phyloP scores from a whole-genome alignment of 2,888 invertebrate species.

The Anorthoa munda region DNA sequence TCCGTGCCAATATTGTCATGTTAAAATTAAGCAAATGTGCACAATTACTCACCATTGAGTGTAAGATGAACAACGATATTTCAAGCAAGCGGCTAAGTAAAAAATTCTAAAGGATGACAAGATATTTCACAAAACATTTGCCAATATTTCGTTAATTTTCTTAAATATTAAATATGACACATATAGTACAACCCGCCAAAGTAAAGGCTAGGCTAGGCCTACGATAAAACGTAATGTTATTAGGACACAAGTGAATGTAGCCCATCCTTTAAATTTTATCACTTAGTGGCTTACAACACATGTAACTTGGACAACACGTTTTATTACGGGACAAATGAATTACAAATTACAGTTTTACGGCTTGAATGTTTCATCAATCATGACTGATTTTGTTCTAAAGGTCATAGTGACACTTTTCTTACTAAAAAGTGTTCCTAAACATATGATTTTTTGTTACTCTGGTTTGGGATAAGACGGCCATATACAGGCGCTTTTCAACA shows the following conservation, averaged over 20 bases:
- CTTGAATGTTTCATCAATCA: neutral
- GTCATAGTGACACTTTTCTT: neutral
- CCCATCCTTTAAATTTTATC: conserved; percentile 39
- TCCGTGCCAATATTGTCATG: neutral
- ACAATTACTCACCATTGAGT: neutral
- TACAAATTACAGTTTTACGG: conserved; percentile 3
- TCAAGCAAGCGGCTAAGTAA: neutral
- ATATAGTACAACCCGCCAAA: neutral
- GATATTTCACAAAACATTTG: too few relatives aligned
- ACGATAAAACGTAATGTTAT: conserved; percentile 37
- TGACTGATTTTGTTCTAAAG: neutral
- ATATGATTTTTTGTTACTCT: too few relatives aligned
- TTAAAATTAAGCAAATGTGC: neutral
- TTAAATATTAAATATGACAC: neutral
- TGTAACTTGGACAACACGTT: neutral
- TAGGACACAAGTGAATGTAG: conserved; percentile 47
- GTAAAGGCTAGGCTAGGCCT: neutral
- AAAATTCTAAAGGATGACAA: neutral
- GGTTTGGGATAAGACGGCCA: neutral
- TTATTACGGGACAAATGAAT: conserved; percentile 15
- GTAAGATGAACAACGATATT: conserved; percentile 1
- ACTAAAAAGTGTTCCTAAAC: neutral
- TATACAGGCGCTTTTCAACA: too few relatives aligned
- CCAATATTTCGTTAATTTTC: neutral
- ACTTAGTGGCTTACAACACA: conserved; percentile 20